Conservation (phyloP, 2,113 vertebrate species). For the Paracanthobrama guichenoti region DNA sequence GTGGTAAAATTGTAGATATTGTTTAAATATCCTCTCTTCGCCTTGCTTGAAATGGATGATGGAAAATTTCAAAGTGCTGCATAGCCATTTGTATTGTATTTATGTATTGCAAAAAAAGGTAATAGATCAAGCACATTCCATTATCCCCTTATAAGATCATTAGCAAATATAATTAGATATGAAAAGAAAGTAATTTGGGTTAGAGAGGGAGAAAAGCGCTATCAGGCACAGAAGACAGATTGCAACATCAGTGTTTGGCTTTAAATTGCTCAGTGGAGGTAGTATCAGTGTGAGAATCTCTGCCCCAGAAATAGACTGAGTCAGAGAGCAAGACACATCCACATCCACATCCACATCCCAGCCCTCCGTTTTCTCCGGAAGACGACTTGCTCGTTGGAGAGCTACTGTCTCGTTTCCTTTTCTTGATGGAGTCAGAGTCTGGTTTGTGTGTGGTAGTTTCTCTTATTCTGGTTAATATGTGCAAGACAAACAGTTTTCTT, state of each 20-base stretch:
- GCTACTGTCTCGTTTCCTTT: neutral
- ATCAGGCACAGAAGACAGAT: conserved; percentile 84
- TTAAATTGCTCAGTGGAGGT: conserved; percentile 83
- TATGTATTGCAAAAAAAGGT: conserved; percentile 81
- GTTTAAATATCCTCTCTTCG: conserved; percentile 36
- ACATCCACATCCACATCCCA: conserved; percentile 56
- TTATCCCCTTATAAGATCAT: conserved; percentile 86
- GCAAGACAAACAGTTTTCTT: conserved; percentile 10
- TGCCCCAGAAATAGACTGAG: conserved; percentile 76
- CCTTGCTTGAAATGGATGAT: conserved; percentile 48
- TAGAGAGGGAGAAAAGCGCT: conserved; percentile 81
- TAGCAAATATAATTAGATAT: conserved; percentile 87
- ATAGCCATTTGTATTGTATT: conserved; percentile 81
- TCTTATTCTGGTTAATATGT: neutral
- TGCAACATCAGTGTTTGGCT: conserved; percentile 82
- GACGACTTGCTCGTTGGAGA: neutral
- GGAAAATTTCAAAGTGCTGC: conserved; percentile 60
- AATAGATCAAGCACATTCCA: conserved; percentile 85
- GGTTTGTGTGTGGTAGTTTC: neutral
- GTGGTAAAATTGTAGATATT: conserved; percentile 8
- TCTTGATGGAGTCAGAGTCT: neutral
- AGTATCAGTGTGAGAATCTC: conserved; percentile 79
- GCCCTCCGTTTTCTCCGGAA: conserved; percentile 34
- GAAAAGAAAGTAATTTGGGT: conserved; percentile 83
- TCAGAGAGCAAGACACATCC: conserved; percentile 66